phyloP scores from a whole-genome alignment of 2,113 vertebrate genomes.

The Xenopus laevis region DNA sequence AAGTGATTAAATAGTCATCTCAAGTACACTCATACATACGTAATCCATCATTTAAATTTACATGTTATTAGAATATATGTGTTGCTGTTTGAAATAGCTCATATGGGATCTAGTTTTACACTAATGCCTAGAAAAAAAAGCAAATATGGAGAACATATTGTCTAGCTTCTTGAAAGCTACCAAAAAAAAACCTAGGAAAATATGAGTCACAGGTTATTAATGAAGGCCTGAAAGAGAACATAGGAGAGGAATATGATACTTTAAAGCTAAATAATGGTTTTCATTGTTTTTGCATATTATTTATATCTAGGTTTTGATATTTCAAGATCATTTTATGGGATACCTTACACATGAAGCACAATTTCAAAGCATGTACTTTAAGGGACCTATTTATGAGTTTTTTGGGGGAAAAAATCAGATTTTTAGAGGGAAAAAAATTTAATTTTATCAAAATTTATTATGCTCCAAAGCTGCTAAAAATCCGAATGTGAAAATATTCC shows the following conservation, averaged over 20 bases:
- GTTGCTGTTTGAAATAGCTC: conserved; percentile 23
- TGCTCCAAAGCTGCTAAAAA: too few species aligned
- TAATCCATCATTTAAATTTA: conserved; percentile 52
- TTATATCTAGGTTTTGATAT: too few species aligned
- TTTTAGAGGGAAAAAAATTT: too few species aligned
- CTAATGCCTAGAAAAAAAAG: conserved; percentile 23
- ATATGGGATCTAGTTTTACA: conserved; percentile 32
- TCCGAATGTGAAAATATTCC: too few species aligned
- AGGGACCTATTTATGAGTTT: too few species aligned
- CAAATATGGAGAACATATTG: neutral
- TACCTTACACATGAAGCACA: too few species aligned
- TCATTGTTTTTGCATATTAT: too few species aligned
- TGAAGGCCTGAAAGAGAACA: neutral
- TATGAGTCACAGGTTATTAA: conserved; percentile 5
- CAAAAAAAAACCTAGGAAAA: conserved; percentile 11
- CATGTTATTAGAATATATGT: conserved; percentile 28
- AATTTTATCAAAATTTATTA: too few species aligned
- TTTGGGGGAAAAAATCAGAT: too few species aligned
- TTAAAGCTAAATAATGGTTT: too few species aligned
- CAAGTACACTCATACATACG: conserved; percentile 1
- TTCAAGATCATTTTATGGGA: too few species aligned
- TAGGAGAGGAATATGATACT: neutral
- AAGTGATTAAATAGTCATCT: conserved; percentile 61
- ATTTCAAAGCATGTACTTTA: too few species aligned
- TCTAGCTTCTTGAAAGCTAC: neutral